phyloP scores from a whole-genome alignment of 1,140 invertebrate genomes.

The Galendromus occidentalis region DNA sequence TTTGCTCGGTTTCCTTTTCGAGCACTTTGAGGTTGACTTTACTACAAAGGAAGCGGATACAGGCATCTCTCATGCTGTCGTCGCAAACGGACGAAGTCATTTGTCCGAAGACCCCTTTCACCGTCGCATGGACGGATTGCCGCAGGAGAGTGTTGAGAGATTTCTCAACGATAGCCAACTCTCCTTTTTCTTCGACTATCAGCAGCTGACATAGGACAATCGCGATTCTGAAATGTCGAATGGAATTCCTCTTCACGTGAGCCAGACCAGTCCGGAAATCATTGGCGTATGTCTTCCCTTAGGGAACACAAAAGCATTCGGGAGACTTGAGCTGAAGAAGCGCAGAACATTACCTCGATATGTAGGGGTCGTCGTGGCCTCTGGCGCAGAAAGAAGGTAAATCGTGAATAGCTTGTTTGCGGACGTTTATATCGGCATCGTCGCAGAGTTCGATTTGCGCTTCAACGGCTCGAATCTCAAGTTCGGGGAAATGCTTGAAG shows the following conservation, averaged over 20 bases:
- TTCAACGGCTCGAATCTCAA: constrained; percentile 65
- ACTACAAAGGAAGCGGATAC: neutral
- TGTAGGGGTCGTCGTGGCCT: neutral
- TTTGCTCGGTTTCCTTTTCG: constrained; percentile 3
- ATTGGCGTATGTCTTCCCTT: no score
- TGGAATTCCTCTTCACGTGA: no score
- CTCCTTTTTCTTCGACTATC: constrained; percentile 56
- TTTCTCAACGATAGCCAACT: constrained; percentile 55
- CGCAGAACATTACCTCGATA: neutral
- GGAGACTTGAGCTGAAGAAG: no score
- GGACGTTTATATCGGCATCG: constrained; percentile 65
- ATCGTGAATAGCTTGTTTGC: constrained; percentile 87
- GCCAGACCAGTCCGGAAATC: no score
- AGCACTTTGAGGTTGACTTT: constrained; percentile 6
- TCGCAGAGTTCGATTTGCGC: constrained; percentile 83
- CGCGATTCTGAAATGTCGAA: constrained; percentile 58
- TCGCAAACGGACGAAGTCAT: neutral
- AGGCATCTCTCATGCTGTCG: neutral
- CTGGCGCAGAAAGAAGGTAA: constrained; percentile 54
- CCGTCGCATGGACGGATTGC: neutral
- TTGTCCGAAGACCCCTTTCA: neutral
- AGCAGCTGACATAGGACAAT: constrained; percentile 77
- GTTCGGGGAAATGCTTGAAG: constrained; percentile 69
- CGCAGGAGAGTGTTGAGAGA: constrained; percentile 38
- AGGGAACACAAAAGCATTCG: no score